Conservation (phyloP, 2,113 vertebrate genomes). For the Bos indicus region DNA sequence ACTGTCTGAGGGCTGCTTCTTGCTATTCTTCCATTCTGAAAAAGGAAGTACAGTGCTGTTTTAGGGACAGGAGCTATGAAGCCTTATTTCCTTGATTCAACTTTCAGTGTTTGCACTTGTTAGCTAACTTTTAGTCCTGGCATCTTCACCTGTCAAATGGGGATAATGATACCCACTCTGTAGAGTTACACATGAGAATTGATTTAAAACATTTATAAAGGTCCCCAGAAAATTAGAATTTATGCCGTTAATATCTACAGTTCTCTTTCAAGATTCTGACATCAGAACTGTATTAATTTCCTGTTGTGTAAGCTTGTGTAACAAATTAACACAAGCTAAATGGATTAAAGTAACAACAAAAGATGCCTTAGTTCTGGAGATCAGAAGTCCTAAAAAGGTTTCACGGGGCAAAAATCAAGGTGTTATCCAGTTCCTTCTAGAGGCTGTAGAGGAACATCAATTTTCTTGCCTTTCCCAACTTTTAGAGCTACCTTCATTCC, state of each 20-base stretch:
- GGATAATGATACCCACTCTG: not conserved
- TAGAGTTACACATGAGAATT: not conserved
- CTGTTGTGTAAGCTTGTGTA: not conserved
- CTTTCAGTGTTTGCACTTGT: not conserved
- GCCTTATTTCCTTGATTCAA: not conserved
- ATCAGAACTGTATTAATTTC: not conserved
- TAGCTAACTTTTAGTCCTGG: not conserved
- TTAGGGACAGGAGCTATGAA: not conserved
- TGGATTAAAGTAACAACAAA: not conserved
- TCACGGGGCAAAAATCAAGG: not conserved
- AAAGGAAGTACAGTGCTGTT: not conserved
- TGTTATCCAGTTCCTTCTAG: not conserved
- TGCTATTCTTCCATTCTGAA: not conserved
- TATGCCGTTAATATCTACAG: not conserved
- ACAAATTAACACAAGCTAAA: not conserved
- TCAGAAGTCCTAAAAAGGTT: not conserved
- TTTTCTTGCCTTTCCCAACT: not conserved
- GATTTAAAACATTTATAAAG: not conserved
- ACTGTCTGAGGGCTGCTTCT: not conserved
- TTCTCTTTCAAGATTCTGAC: not conserved
- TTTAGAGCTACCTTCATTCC: not conserved
- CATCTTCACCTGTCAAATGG: not conserved
- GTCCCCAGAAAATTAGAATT: not conserved
- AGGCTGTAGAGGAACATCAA: not conserved
- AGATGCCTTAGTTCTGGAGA: not conserved